Evolutionary conservation across 2,797 vertebrate species (phyloP), one percentile per base, ranked within the genome.

Genomic region (Neosilurus mollespiculum): DNA sequence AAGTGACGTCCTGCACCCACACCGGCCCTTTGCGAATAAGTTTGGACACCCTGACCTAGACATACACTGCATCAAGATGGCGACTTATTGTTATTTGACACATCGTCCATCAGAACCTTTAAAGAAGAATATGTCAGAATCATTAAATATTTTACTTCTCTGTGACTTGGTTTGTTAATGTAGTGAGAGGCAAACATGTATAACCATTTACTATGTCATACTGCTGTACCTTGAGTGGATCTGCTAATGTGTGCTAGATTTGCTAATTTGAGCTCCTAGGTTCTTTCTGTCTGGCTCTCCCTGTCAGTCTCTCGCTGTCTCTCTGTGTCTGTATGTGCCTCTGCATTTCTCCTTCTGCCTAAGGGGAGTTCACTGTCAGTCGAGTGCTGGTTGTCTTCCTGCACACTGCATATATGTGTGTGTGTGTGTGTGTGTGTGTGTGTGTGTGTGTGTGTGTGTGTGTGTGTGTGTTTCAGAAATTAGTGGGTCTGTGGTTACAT

Each of bases 221-320:
- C 56, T 73, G 49, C 30, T 4, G 24, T 4, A 56, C 58, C 58
- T 9, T 66, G 34, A 80, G 66, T 73, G 51, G 69, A 61, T 66
- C 22, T 75, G 69, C 26, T 73, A 64, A 80, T 66, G 70, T 75
- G 61, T 79, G 53, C 61, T 53, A 78, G 59, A 78, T 78, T 53
- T 30, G 61, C 77, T 65, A 65, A 79, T 65, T 62, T 53, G 77
- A 75, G 78, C 51, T 56, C 49, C 53, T 15, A 62, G 65, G 24
- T 62, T 76, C 70, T 70, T 72, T 81, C 24, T 80, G 75, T 78
- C 81, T 65, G 59, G n/a, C 81, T 53, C 59, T 59, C 53, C 67
- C 80, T 76, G 67, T 58, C 81, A 49, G 84, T 79, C 73, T 82
- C 73, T 71, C 84, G 80, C 83, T 69, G n/a, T 81, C 22, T 70